Evolutionary conservation across 1,140 invertebrate species (phyloP), one percentile per base, ranked within the genome.

Genomic region (Calephelis nemesis): DNA sequence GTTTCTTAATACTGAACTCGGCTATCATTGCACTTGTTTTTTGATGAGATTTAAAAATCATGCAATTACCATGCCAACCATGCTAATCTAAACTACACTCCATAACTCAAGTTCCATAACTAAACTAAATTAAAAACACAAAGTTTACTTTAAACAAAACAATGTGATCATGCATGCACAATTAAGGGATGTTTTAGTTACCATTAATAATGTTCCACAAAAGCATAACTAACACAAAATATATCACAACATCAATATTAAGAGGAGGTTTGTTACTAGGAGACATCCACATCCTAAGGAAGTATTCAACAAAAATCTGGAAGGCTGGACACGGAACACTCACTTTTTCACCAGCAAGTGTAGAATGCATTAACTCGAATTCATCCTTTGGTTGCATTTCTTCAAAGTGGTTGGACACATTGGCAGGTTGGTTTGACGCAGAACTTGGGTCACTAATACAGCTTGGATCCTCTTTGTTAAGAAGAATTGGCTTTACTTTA

Each of bases 341-440:
- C 90, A 92, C 90, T 91, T 91, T 92, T 80, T 92, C 92, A 63
- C 73, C 76, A 50, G 76, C 72, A 19, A 87, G 76, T 70, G 86
- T 71, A 39, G 85, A 84, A 67, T 92, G 90, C 74, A 91, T 84
- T 69, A 97, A 90, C 88, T 96, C 95, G 74, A 96, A 94, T 74
- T 96, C 95, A 91, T 97, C 96, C 92, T 97, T 97, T 65, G 96
- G 96, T 69, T 94, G 95, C 87, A 94, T 95, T 76, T 94, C 88
- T 75, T 96, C 95, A 91, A 97, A 97, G 88, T 95, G 95, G 93
- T 97, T 97, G 81, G 79, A 74, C 65, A 82, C 78, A 54, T 76
- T 67, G n/a, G 76, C 68, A 8, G 84, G 58, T 60, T 39, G 74
- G 12, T 83, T 78, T 19, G 89, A 76, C 58, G 87, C 79, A 58